These are phyloP conservation scores for Castor canadensis DNA, from an alignment of 2,113 vertebrate species.

Conservation along the genomic window DNA sequence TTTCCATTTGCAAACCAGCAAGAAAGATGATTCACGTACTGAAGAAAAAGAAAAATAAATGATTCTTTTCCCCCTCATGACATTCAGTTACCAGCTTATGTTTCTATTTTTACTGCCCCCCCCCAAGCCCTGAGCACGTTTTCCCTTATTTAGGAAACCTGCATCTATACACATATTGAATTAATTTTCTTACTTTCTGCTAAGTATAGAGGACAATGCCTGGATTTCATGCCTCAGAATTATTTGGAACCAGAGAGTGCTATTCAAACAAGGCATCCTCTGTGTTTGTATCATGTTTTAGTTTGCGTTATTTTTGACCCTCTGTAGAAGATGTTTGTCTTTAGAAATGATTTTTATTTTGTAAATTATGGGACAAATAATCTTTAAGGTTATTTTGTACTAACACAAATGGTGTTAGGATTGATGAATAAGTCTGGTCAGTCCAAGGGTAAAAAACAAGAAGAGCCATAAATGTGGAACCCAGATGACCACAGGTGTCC, in stretches of 20 bases:
- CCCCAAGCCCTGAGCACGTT: not conserved
- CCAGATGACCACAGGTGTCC: not conserved
- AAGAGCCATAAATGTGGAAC: not conserved
- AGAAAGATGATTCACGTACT: constrained; percentile 55
- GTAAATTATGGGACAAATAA: not conserved
- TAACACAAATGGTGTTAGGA: not conserved
- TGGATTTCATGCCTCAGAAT: not conserved
- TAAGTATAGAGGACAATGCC: not conserved
- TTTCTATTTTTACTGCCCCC: constrained; percentile 63
- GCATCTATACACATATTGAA: not conserved
- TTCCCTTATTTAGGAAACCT: constrained; percentile 61
- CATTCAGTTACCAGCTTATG: constrained; percentile 4
- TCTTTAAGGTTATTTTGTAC: not conserved
- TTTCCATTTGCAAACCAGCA: constrained; percentile 1
- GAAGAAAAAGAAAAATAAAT: not conserved
- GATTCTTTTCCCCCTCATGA: not conserved
- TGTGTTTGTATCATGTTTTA: not conserved
- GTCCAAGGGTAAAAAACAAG: not conserved
- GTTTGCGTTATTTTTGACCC: not conserved
- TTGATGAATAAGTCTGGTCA: not conserved
- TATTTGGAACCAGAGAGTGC: constrained; percentile 46
- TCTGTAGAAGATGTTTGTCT: not conserved
- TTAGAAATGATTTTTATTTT: not conserved
- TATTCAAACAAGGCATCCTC: not conserved
- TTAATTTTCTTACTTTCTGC: constrained; percentile 39